Conservation (phyloP, 1,140 invertebrate genomes). For the Hetaerina americana region DNA sequence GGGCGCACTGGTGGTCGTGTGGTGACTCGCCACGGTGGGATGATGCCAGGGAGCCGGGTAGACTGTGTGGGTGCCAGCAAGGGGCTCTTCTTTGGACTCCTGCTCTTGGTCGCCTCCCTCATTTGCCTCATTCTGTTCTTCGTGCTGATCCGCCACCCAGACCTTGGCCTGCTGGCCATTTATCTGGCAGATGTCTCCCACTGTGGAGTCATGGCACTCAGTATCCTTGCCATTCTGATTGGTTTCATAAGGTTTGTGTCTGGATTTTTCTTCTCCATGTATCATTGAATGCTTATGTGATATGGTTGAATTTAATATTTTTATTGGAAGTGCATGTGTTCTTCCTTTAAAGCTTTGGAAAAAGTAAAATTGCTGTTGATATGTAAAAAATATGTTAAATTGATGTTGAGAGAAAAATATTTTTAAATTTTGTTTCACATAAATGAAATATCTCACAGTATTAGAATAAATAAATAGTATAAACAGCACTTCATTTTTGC, state of each 20-base stretch:
- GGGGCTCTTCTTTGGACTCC: conserved; percentile 83
- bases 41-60: conserved; percentile 53
- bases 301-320: conserved; percentile 8
- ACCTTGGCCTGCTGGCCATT: conserved; percentile 67
- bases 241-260: conserved; percentile 65
- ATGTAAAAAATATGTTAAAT: no score
- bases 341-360: no score
- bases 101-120: conserved; percentile 77
- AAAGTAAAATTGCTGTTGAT: no score
- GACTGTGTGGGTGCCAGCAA: conserved; percentile 87
- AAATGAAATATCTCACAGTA: no score
- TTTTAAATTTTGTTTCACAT: no score
- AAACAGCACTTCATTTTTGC: no score
- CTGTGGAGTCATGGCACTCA: conserved; percentile 71
- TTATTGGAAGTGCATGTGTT: conserved; percentile 6
- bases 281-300: no score
- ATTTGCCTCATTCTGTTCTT: conserved; percentile 92
- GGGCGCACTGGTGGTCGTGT: not conserved
- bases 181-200: conserved; percentile 84
- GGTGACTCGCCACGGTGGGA: not conserved
- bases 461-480: no score
- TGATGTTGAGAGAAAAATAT: no score
- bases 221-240: conserved; percentile 76
- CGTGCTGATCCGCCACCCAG: conserved; percentile 71
- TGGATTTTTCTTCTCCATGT: not conserved